Conservation (phyloP, 2,888 invertebrate genomes). For the Yponomeuta malinellus region DNA sequence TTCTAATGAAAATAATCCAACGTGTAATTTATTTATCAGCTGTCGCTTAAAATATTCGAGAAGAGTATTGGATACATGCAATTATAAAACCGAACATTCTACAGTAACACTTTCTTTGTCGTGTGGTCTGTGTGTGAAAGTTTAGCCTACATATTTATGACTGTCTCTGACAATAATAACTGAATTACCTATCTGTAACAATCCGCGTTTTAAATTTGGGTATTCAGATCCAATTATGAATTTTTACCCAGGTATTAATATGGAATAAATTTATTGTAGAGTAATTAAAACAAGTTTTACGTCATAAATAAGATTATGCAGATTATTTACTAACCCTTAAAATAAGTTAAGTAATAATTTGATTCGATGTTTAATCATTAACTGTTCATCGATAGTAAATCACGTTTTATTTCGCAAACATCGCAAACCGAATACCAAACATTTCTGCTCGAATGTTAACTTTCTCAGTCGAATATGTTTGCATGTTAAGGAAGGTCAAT, state of each 20-base stretch:
- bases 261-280: no score
- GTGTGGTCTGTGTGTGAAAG: neutral
- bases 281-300: no score
- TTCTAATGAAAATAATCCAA: neutral
- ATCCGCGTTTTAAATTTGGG: no score
- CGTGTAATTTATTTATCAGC: neutral
- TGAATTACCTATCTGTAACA: neutral
- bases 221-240: neutral
- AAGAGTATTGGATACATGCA: neutral
- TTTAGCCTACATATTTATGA: neutral
- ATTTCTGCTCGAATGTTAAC: neutral
- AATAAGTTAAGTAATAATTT: neutral
- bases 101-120: neutral
- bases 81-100: neutral
- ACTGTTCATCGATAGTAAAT: neutral
- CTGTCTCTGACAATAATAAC: neutral
- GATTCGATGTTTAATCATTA: neutral
- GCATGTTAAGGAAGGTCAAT: constrained; percentile 1
- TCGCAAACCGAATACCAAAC: neutral
- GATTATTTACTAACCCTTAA: no score
- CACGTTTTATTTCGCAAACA: neutral
- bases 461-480: neutral
- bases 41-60: neutral
- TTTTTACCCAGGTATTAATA: no score
- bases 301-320: no score